Evolutionary conservation across 2,888 invertebrate species (phyloP).

Genomic region (Agrochola lota): DNA sequence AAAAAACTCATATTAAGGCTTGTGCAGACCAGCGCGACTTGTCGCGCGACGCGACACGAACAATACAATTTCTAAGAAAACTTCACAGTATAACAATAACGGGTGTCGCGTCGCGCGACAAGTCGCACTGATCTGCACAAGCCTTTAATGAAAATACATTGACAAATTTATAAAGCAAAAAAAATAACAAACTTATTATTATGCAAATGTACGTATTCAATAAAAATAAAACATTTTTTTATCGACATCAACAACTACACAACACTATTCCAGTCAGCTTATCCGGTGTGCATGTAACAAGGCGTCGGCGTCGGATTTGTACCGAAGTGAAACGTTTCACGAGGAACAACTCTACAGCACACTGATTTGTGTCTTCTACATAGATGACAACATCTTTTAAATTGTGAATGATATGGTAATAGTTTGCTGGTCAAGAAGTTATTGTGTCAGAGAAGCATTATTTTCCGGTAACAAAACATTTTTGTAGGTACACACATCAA

Average conservation of each 20-base stretch:
- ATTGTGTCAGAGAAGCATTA: neutral
- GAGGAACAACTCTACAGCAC: slow-evolving; percentile 11
- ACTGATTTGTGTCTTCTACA: slow-evolving; percentile 24
- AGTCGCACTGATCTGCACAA: too few species aligned
- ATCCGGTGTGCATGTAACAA: slow-evolving; percentile 64
- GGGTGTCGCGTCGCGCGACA: too few species aligned
- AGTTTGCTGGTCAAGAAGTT: too few species aligned
- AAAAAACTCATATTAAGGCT: neutral
- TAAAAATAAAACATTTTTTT: neutral
- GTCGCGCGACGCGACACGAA: too few species aligned
- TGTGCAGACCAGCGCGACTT: too few species aligned
- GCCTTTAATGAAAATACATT: neutral
- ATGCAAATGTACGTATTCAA: neutral
- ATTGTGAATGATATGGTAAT: neutral
- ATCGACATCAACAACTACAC: slow-evolving; percentile 27
- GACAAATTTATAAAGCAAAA: neutral
- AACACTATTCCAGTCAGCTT: slow-evolving; percentile 52
- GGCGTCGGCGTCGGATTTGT: slow-evolving; percentile 63
- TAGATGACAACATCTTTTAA: neutral
- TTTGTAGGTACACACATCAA: neutral
- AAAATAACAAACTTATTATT: neutral
- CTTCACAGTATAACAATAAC: too few species aligned
- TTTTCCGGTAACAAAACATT: neutral
- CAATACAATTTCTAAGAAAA: too few species aligned
- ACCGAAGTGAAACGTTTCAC: slow-evolving; percentile 50